A percentile compares a stretch with the other conserved stretches of the same genome.
Evolutionary conservation across 2,113 vertebrate genomes (phyloP).

Genomic region (Percina caprodes): DNA sequence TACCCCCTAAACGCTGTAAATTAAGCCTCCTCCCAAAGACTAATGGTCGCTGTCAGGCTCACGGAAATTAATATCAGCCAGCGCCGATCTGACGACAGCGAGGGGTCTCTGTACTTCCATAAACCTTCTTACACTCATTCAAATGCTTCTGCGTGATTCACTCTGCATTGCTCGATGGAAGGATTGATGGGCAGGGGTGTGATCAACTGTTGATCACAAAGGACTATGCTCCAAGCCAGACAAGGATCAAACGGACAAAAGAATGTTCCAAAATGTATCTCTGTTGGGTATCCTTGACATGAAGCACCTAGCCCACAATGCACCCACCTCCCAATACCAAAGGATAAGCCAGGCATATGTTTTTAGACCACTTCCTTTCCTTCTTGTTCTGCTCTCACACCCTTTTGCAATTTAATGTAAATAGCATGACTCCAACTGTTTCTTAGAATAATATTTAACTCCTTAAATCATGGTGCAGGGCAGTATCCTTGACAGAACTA

Average conservation of each 20-base stretch:
- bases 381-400: slow-evolving; percentile 45
- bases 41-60: slow-evolving; percentile 77
- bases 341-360: slow-evolving; percentile 26
- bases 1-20: slow-evolving; percentile 56
- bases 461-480: slow-evolving; percentile 68
- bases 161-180: slow-evolving; percentile 39
- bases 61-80: slow-evolving; percentile 74
- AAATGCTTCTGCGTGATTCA: slow-evolving; percentile 59
- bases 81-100: slow-evolving; percentile 55
- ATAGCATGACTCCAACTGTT: slow-evolving; percentile 67
- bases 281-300: slow-evolving; percentile 5
- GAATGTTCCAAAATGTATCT: background rate
- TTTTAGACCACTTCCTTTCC: slow-evolving; percentile 46
- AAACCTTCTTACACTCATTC: slow-evolving; percentile 10
- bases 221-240: background rate
- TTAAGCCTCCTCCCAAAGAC: slow-evolving; percentile 70
- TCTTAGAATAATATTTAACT: slow-evolving; percentile 68
- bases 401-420: slow-evolving; percentile 71
- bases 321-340: slow-evolving; percentile 26
- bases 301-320: slow-evolving; percentile 23
- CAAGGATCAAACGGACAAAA: background rate
- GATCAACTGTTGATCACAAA: background rate
- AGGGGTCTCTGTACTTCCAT: slow-evolving; percentile 13
- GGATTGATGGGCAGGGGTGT: background rate
- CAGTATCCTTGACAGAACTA: slow-evolving; percentile 37